A percentile compares a stretch with the other conserved stretches of the same genome.
Conservation (phyloP, 2,797 vertebrate genomes). For the Anguilla obscura region DNA sequence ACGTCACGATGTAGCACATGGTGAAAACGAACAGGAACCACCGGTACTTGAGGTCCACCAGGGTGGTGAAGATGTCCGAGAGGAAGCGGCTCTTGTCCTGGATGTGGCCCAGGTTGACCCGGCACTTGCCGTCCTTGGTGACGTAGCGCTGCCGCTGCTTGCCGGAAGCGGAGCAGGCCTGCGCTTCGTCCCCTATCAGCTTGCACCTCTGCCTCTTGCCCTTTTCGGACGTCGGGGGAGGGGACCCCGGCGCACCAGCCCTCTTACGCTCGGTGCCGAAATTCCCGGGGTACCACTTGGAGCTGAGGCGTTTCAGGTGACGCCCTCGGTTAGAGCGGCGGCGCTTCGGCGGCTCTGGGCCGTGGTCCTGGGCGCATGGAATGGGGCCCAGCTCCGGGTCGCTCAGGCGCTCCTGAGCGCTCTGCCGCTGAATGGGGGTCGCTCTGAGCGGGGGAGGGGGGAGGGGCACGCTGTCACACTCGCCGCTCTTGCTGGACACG, state of each 20-base stretch:
- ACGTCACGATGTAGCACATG: slow-evolving; percentile 79
- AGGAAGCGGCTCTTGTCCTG: slow-evolving; percentile 78
- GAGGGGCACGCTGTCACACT: slow-evolving; percentile 45
- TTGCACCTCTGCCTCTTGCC: slow-evolving; percentile 67
- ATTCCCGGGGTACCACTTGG: slow-evolving; percentile 55
- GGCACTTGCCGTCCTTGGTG: slow-evolving; percentile 81
- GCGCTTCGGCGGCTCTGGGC: slow-evolving; percentile 46
- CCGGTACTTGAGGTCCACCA: slow-evolving; percentile 82
- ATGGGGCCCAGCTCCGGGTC: slow-evolving; percentile 38
- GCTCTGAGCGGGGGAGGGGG: not conserved
- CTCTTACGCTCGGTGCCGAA: slow-evolving; percentile 54
- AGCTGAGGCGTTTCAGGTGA: slow-evolving; percentile 51
- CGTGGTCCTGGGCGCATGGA: not conserved
- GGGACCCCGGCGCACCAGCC: slow-evolving; percentile 33
- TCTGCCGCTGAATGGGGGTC: not conserved
- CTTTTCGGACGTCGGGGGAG: slow-evolving; percentile 45
- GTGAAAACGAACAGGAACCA: slow-evolving; percentile 86
- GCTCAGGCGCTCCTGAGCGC: slow-evolving; percentile 39
- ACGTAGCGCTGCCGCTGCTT: slow-evolving; percentile 76
- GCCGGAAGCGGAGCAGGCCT: slow-evolving; percentile 43
- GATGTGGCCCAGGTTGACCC: slow-evolving; percentile 79
- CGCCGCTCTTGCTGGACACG: slow-evolving; percentile 45
- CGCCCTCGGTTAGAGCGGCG: slow-evolving; percentile 45
- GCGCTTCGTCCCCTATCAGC: slow-evolving; percentile 71
- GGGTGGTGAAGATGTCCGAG: slow-evolving; percentile 83